phyloP scores from a whole-genome alignment of 2,888 invertebrate genomes.

The Leucania comma region DNA sequence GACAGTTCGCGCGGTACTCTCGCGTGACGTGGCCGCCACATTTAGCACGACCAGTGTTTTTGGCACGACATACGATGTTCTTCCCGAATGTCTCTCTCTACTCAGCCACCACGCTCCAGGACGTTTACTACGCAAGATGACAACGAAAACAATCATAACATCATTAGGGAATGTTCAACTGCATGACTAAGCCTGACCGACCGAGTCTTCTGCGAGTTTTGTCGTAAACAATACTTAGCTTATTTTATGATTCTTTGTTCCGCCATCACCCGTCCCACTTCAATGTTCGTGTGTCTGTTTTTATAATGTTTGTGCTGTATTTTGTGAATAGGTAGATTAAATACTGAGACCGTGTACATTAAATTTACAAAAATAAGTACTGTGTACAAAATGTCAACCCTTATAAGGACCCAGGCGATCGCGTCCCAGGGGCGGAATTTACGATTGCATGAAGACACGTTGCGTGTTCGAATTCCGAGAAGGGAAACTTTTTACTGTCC shows the following conservation, averaged over 20 bases:
- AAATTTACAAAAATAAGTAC: constrained; percentile 49
- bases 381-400: constrained; percentile 60
- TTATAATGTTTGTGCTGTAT: constrained; percentile 35
- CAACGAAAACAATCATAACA: constrained; percentile 62
- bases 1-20: constrained; percentile 72
- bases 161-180: constrained; percentile 50
- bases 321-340: constrained; percentile 21
- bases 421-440: constrained; percentile 68
- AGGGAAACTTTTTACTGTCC: constrained; percentile 53
- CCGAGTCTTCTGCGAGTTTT: constrained; percentile 36
- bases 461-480: constrained; percentile 63
- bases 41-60: constrained; percentile 84
- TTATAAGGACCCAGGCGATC: constrained; percentile 62
- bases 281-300: constrained; percentile 27
- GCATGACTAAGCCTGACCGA: constrained; percentile 55
- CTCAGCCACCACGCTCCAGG: constrained; percentile 54
- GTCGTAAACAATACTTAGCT: constrained; percentile 35
- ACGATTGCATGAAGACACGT: constrained; percentile 70
- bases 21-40: constrained; percentile 82
- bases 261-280: constrained; percentile 10
- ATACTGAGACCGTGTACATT: constrained; percentile 28
- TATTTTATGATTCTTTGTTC: constrained; percentile 50
- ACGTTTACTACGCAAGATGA: constrained; percentile 62
- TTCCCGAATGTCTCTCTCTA: constrained; percentile 78
- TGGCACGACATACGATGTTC: constrained; percentile 81